A percentile compares a stretch with the other conserved stretches of the same genome.
phyloP scores from a whole-genome alignment of 2,797 vertebrate genomes.

The Lacerta agilis region DNA sequence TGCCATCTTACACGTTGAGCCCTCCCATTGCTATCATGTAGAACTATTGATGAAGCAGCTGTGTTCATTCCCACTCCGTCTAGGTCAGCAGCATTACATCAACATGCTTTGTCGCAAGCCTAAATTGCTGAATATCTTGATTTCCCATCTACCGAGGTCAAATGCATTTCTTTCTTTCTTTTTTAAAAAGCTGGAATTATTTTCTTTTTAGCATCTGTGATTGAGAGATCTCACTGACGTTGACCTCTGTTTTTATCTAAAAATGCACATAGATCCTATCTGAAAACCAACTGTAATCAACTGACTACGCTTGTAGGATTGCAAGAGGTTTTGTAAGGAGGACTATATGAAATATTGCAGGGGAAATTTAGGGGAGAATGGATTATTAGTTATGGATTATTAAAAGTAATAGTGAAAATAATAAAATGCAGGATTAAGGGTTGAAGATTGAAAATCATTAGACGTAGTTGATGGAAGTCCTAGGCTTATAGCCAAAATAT shows the following conservation, averaged over 20 bases:
- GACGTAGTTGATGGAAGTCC: too few relatives aligned
- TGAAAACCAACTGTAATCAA: too few relatives aligned
- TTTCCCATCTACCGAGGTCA: slow-evolving; percentile 10
- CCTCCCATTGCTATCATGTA: not conserved
- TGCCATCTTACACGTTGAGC: slow-evolving; percentile 6
- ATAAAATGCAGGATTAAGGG: too few relatives aligned
- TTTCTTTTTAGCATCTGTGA: not conserved
- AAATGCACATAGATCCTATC: not conserved
- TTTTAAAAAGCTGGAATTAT: not conserved
- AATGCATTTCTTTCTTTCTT: not conserved
- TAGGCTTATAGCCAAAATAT: too few relatives aligned
- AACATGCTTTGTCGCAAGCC: not conserved
- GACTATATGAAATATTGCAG: too few relatives aligned
- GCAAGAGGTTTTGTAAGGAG: too few relatives aligned
- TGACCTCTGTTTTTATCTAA: not conserved
- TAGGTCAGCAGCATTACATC: slow-evolving; percentile 3
- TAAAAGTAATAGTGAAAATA: too few relatives aligned
- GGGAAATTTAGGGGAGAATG: too few relatives aligned
- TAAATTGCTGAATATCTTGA: not conserved
- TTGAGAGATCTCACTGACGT: not conserved
- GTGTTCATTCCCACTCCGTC: slow-evolving; percentile 13
- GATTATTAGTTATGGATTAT: too few relatives aligned
- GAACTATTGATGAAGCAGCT: slow-evolving; percentile 7
- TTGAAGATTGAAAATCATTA: too few relatives aligned
- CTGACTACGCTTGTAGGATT: too few relatives aligned